Base-by-base conservation (phyloP, 1,140 invertebrate genomes). In the Bicyclus anynana region DNA sequence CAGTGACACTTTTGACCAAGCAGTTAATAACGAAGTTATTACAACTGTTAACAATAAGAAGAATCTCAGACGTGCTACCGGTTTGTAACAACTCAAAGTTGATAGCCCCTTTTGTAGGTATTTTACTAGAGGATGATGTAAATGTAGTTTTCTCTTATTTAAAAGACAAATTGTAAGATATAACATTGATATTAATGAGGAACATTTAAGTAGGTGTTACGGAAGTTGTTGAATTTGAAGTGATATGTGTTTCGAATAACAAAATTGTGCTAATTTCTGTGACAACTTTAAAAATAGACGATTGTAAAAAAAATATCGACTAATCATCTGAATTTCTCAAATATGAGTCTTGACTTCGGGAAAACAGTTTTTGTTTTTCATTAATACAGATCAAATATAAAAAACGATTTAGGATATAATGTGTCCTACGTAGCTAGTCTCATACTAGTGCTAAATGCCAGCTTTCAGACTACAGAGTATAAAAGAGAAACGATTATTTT, bases 381-480 rank as follows among this genome's bases (percentile, higher is more conserved):
- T n/a, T n/a, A n/a, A n/a, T n/a, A n/a, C n/a, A n/a, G n/a, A n/a
- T n/a, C n/a, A n/a, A 49, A 12, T 20, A 57, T 29, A 42, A 47
- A 54, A 50, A 44, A 49, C 46, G 54, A 27, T 27, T 35, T 54
- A 53, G 50, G 17, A 50, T 50, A 49, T 59, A 35, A 59, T n/a
- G 14, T 56, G 35, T 56, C 59, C 63, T 62, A 49, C 42, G 64
- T 77, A 73, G 70, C 72, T 78, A 78, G 71, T 78, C 69, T 63
- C 49, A 56, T 61, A 74, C 59, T 73, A 70, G 62, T 67, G 56
- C 37, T 59, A 62, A 62, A 62, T 61, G 50, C 57, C 60, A 67
- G 62, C 62, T 73, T 68, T 55, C 42, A 68, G 59, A 56, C 38
- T 56, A 59, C 56, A 55, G 47, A 54, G 18, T 58, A 50, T 54